Conservation (phyloP, 1,140 invertebrate genomes). For the Tetramorium parvispinum region DNA sequence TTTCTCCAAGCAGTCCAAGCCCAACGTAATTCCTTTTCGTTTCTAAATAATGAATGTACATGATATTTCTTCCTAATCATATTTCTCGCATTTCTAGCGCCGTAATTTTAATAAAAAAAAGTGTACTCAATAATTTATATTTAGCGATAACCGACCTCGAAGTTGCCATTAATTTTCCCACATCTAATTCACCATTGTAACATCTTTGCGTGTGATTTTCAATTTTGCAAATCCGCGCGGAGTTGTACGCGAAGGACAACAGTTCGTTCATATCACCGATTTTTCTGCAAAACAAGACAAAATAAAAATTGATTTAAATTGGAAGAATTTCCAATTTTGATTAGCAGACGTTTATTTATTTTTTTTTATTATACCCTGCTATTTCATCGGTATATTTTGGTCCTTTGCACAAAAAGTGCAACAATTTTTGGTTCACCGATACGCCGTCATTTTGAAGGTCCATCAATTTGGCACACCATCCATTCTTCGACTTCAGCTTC, state of each 20-base stretch:
- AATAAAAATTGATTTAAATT: not conserved
- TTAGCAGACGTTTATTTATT: not conserved
- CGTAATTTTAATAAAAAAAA: not conserved
- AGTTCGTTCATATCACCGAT: not conserved
- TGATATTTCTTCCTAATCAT: not conserved
- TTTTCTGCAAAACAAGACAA: not conserved
- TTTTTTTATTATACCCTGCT: not conserved
- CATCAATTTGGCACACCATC: constrained; percentile 1
- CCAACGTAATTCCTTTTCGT: constrained; percentile 76
- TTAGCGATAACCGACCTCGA: not conserved
- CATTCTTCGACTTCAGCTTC: not conserved
- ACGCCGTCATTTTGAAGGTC: not conserved
- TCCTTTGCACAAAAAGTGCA: constrained; percentile 20
- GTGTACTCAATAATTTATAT: not conserved
- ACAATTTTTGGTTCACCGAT: not conserved
- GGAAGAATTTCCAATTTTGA: not conserved
- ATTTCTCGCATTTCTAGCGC: not conserved
- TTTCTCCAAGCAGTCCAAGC: constrained; percentile 82
- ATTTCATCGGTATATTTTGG: constrained; percentile 21
- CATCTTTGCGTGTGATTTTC: not conserved
- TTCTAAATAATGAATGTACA: constrained; percentile 59
- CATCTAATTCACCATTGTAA: not conserved
- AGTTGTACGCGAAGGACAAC: not conserved
- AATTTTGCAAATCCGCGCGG: constrained; percentile 13
- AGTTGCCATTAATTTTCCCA: constrained; percentile 31